A percentile compares a stretch with the other conserved stretches of the same genome.
phyloP scores from a whole-genome alignment of 35 echinoderm and acorn worm species.

The Apostichopus californicus region DNA sequence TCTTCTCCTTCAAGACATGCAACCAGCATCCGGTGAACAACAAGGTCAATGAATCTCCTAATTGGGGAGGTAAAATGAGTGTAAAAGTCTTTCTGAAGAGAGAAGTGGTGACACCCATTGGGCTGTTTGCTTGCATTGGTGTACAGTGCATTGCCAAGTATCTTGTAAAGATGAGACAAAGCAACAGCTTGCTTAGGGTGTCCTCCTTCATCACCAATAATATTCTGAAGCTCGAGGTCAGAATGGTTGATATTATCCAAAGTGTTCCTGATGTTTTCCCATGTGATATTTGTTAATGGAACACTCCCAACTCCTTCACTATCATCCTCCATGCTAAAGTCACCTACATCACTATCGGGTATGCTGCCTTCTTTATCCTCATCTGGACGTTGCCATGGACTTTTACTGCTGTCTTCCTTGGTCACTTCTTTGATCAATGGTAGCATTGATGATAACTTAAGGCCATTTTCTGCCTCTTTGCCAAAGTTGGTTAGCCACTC shows the following conservation, averaged over 20 bases:
- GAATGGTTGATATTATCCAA: constrained; percentile 78
- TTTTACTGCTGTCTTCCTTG: not conserved
- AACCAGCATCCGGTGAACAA: constrained; percentile 83
- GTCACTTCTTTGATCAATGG: not conserved
- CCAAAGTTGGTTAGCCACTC: constrained; percentile 55
- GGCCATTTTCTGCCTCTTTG: constrained; percentile 41
- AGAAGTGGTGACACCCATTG: constrained; percentile 17
- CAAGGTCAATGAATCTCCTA: constrained; percentile 35
- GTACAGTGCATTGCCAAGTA: constrained; percentile 24
- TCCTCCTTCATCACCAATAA: constrained; percentile 70
- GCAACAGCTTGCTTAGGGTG: constrained; percentile 59
- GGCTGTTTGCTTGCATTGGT: constrained; percentile 56
- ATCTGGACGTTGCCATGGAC: not conserved
- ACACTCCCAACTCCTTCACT: not conserved
- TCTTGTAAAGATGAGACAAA: constrained; percentile 41
- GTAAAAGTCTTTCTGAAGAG: too few species aligned
- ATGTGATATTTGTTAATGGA: constrained; percentile 48
- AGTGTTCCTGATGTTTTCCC: constrained; percentile 57
- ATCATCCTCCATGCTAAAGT: not conserved
- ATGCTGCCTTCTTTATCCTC: not conserved
- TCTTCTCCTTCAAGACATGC: constrained; percentile 34
- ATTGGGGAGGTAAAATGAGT: too few species aligned
- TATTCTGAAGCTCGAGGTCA: not conserved
- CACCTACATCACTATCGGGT: constrained; percentile 1
- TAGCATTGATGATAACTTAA: constrained; percentile 19